Evolutionary conservation across 2,888 invertebrate genomes (phyloP), one percentile per base, ranked within the genome.

Genomic region (Drosophila greeni): DNA sequence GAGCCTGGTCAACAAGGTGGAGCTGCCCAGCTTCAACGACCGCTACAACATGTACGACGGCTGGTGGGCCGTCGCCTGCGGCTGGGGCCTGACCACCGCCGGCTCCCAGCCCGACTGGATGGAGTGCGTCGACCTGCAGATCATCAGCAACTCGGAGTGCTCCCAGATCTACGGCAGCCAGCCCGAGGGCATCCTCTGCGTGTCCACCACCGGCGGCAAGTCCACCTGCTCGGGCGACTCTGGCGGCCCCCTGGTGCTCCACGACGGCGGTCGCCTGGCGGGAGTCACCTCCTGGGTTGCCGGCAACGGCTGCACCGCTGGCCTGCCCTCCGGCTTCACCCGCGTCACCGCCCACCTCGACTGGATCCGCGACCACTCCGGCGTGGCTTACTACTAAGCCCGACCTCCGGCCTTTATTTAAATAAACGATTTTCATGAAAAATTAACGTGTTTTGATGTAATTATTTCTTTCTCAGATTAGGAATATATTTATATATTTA

Each of bases 191-290:
- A 11, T 29, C 11, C 11, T 73, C n/a, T 75, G 75, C 45, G 39
- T 45, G 1, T 52, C 54, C 31, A 73, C 70, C 1, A 36, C 51
- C 4, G 59, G 34, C 0, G 76, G 71, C 18, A 66, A 43, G 39
- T 61, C 76, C 16, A 73, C 54, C 11, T 64, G 66, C 45, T n/a
- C 39, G 2, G 75, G 76, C 4, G 75, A 75, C 52, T 75, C 75
- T 54, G 75, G 75, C 26, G 75, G 75, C 8, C 75, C 75, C n/a
- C 40, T 75, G 51, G 73, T 75, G 2, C 16, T 68, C 9, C 60
- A 53, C 24, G 59, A 75, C 40, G 52, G 58, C 8, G 11, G 2
- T 23, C 58, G 42, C 8, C 64, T 75, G 16, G 60, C 68, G 16
- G 76, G 79, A 2, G 59, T 76, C 11, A 65, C 43, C 24, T 74